Percentiles rank a stretch among this genome's conserved stretches.
These are phyloP conservation scores for Catocala fraxini DNA, from an alignment of 2,888 invertebrate genomes.

Conservation along the genomic window DNA sequence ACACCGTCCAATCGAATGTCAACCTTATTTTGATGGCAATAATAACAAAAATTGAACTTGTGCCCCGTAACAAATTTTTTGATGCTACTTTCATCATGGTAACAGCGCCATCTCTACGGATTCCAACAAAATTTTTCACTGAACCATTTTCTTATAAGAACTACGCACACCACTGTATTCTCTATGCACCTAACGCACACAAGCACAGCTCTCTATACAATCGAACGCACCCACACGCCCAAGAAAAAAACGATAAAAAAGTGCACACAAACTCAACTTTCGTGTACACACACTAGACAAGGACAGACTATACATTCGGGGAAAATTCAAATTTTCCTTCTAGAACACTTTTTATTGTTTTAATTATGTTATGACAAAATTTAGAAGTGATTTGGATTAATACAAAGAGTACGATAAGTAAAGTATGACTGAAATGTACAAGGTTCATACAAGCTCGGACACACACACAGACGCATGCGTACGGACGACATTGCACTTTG, in stretches of 20 bases:
- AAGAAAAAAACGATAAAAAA: conserved; percentile 87
- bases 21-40: conserved; percentile 37
- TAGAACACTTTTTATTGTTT: conserved; percentile 26
- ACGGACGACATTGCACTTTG: conserved; percentile 75
- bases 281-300: conserved; percentile 56
- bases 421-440: conserved; percentile 78
- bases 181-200: conserved; percentile 64
- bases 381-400: conserved; percentile 66
- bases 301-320: conserved; percentile 41
- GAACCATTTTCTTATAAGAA: conserved; percentile 87
- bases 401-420: conserved; percentile 74
- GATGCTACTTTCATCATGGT: conserved; percentile 68
- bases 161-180: conserved; percentile 64
- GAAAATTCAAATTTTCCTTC: conserved; percentile 25
- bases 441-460: conserved; percentile 80
- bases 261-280: conserved; percentile 72
- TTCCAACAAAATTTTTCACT: conserved; percentile 84
- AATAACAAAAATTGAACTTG: conserved; percentile 47
- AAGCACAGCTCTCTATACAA: conserved; percentile 66
- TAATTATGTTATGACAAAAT: conserved; percentile 21
- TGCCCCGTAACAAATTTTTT: conserved; percentile 70
- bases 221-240: conserved; percentile 84
- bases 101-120: conserved; percentile 84
- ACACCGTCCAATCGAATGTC: conserved; percentile 39
- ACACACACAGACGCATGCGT: conserved; percentile 68